Percentiles rank a stretch among this genome's conserved stretches.
Evolutionary conservation across 1,140 invertebrate species (phyloP).

Genomic region (Zophobas morio): DNA sequence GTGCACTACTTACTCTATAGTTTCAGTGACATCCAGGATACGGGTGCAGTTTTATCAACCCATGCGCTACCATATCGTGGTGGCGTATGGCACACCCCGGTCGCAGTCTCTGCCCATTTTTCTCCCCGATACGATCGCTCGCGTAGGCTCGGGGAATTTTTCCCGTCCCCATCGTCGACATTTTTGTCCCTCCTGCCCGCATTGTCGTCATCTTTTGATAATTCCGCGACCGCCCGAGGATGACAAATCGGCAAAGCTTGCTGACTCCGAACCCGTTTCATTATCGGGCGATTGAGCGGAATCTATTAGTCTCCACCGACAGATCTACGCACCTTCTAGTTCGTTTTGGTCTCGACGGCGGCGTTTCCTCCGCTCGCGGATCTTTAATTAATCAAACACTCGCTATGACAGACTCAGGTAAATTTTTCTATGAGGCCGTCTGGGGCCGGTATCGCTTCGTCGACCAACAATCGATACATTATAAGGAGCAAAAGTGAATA

Average conservation of each 20-base stretch:
- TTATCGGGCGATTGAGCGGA: constrained; percentile 41
- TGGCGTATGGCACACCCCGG: too few species aligned
- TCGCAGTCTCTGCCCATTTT: too few species aligned
- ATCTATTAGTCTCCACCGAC: constrained; percentile 40
- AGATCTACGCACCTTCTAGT: constrained; percentile 6
- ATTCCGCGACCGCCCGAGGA: neutral
- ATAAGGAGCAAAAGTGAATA: constrained; percentile 52
- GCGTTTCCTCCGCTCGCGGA: neutral
- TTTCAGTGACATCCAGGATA: too few species aligned
- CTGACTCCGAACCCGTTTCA: constrained; percentile 44
- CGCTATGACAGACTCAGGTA: constrained; percentile 23
- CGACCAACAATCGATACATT: constrained; percentile 50
- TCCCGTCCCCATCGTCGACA: too few species aligned
- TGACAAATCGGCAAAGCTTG: constrained; percentile 47
- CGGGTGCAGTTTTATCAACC: too few species aligned
- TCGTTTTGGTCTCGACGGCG: neutral
- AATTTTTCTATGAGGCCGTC: constrained; percentile 27
- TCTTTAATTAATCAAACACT: constrained; percentile 42
- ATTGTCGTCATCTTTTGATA: constrained; percentile 1
- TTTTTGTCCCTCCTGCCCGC: neutral
- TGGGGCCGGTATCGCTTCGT: constrained; percentile 7
- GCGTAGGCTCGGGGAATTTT: too few species aligned
- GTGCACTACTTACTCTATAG: too few species aligned
- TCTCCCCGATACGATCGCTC: too few species aligned
- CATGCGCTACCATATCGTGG: too few species aligned